A percentile compares a stretch with the other conserved stretches of the same genome.
Evolutionary conservation across 2,797 vertebrate species (phyloP).

Genomic region (Clangula hyemalis): DNA sequence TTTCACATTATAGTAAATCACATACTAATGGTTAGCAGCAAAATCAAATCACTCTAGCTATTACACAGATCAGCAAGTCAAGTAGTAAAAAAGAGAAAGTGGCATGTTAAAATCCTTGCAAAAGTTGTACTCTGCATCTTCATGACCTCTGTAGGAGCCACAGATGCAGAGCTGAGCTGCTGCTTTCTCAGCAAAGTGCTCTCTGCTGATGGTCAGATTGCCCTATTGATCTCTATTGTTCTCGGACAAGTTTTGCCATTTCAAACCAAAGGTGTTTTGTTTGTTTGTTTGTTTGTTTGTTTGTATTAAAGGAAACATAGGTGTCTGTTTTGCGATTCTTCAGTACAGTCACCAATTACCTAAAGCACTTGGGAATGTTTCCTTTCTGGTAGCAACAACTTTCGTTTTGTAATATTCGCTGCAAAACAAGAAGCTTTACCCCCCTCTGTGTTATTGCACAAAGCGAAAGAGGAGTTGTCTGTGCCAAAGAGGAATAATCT

Average conservation of each 20-base stretch:
- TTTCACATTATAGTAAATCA: not conserved
- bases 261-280: not conserved
- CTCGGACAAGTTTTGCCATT: not conserved
- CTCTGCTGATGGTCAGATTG: not conserved
- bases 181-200: not conserved
- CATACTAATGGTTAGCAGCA: not conserved
- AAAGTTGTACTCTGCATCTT: not conserved
- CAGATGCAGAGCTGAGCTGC: not conserved
- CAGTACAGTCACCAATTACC: not conserved
- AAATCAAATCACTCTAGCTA: not conserved
- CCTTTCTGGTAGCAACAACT: not conserved
- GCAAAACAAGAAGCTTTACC: not conserved
- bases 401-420: not conserved
- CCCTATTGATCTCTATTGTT: not conserved
- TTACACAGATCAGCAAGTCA: not conserved
- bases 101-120: not conserved
- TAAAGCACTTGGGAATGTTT: not conserved
- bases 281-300: not conserved
- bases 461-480: not conserved
- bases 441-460: not conserved
- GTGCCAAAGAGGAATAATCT: not conserved
- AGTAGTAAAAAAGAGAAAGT: not conserved
- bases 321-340: not conserved
- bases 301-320: not conserved
- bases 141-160: not conserved